phyloP scores from a whole-genome alignment of 2,888 invertebrate genomes.

The Drosophila kuntzei region DNA sequence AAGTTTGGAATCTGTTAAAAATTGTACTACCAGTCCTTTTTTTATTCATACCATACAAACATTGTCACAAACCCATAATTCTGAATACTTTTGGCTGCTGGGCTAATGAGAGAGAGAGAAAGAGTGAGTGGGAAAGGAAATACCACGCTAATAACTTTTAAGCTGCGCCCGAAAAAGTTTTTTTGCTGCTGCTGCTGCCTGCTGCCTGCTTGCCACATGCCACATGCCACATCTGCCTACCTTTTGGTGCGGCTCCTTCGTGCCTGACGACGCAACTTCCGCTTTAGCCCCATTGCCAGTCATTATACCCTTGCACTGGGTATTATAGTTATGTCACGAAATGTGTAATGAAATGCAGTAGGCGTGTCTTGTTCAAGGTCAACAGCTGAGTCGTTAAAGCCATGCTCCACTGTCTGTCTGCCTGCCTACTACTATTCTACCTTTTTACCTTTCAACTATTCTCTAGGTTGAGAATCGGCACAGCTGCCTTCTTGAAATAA shows the following conservation, averaged over 20 bases:
- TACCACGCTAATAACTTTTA: constrained; percentile 80
- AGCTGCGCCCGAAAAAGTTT: constrained; percentile 72
- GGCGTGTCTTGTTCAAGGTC: constrained; percentile 9
- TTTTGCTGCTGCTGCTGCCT: constrained; percentile 26
- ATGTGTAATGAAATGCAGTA: constrained; percentile 9
- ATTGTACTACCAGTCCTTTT: too few relatives aligned
- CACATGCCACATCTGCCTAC: constrained; percentile 35
- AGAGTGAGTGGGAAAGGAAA: constrained; percentile 7
- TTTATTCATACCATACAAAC: too few relatives aligned
- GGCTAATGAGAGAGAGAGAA: constrained; percentile 1
- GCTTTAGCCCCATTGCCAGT: constrained; percentile 62
- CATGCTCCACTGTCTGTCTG: background rate
- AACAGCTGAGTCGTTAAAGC: constrained; percentile 11
- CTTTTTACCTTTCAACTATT: background rate
- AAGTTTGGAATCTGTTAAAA: too few relatives aligned
- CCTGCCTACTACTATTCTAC: too few relatives aligned
- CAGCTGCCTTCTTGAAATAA: too few relatives aligned
- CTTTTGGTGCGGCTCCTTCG: constrained; percentile 38
- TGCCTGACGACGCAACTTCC: constrained; percentile 78
- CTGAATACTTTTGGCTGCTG: background rate
- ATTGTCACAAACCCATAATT: background rate
- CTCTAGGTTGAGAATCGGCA: background rate
- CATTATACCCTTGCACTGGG: constrained; percentile 28
- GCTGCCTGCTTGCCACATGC: constrained; percentile 22
- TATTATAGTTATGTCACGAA: constrained; percentile 21